Evolutionary conservation across 2,113 vertebrate genomes (phyloP).

Genomic region (Urocolius indicus): DNA sequence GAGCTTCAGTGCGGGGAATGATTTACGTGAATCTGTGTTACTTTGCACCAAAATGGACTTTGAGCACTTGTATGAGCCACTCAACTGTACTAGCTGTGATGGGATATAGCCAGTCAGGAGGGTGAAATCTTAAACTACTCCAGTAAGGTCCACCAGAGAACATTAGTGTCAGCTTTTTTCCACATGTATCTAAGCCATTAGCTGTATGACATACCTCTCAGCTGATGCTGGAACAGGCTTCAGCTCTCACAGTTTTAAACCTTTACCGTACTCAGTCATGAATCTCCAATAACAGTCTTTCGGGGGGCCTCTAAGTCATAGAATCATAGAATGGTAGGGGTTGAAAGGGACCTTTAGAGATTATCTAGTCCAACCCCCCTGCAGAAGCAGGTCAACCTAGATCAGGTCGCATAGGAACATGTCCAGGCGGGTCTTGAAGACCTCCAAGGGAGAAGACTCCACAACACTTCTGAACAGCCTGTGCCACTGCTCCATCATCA

Average conservation of each 20-base stretch:
- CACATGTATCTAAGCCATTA: not conserved
- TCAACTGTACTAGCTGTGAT: not conserved
- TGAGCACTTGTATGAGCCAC: not conserved
- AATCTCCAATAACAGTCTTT: not conserved
- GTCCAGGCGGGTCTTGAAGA: too few relatives aligned
- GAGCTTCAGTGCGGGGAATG: not conserved
- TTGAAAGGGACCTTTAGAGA: too few relatives aligned
- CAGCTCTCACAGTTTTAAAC: not conserved
- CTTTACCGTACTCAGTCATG: not conserved
- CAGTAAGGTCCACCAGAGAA: not conserved
- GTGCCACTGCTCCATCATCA: too few relatives aligned
- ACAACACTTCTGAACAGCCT: too few relatives aligned
- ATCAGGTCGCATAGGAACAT: too few relatives aligned
- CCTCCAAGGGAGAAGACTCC: too few relatives aligned
- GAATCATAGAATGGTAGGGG: too few relatives aligned
- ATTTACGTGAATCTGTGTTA: not conserved
- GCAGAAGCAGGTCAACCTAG: too few relatives aligned
- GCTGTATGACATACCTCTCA: not conserved
- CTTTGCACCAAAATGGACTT: not conserved
- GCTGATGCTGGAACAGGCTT: not conserved
- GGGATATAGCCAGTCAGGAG: not conserved
- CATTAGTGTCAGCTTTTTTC: not conserved
- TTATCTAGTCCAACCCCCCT: too few relatives aligned
- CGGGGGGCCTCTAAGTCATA: not conserved
- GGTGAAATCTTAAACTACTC: not conserved